phyloP scores from a whole-genome alignment of 2,797 vertebrate genomes.

The Bucorvus abyssinicus region DNA sequence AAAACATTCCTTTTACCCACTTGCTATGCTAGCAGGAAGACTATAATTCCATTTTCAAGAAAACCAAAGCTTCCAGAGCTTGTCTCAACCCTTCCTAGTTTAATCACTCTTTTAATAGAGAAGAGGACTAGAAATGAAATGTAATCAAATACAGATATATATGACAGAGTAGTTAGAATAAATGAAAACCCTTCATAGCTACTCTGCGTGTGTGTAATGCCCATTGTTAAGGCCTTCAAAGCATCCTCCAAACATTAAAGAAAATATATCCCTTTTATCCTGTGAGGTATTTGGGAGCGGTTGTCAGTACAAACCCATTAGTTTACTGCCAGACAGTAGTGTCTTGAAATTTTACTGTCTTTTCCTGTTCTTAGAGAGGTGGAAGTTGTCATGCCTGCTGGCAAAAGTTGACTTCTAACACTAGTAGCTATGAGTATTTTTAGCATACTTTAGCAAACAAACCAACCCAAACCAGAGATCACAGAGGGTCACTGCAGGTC shows the following conservation, averaged over 20 bases:
- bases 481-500: background rate
- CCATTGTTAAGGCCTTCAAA: background rate
- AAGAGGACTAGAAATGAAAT: background rate
- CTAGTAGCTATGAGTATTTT: background rate
- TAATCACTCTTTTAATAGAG: background rate
- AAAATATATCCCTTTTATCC: background rate
- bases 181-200: background rate
- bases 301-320: background rate
- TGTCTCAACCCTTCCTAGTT: background rate
- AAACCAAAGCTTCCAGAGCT: background rate
- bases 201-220: background rate
- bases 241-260: background rate
- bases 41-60: background rate
- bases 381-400: background rate
- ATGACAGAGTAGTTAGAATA: background rate
- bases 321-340: background rate
- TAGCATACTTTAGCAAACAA: background rate
- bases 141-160: background rate
- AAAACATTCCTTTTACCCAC: background rate
- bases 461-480: background rate
- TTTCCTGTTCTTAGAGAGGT: background rate
- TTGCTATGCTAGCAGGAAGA: background rate
- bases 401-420: background rate
- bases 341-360: background rate
- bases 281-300: background rate